phyloP scores from a whole-genome alignment of 1,140 invertebrate species.

The Cotesia typhae region DNA sequence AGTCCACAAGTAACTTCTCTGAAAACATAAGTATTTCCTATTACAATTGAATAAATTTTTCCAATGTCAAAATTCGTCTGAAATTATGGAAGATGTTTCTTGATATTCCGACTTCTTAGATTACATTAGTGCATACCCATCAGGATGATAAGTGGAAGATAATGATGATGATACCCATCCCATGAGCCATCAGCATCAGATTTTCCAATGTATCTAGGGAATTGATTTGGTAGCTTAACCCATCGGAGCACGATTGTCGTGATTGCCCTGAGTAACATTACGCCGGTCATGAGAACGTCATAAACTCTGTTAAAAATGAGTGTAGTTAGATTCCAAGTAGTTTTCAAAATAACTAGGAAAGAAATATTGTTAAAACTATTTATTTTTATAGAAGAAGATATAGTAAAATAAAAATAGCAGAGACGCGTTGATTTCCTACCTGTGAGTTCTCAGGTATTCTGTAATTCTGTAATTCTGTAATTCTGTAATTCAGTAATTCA shows the following conservation, averaged over 20 bases:
- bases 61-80: too few species aligned
- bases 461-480: too few species aligned
- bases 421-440: conserved; percentile 22
- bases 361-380: not conserved
- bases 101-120: too few species aligned
- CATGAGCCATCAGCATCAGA: not conserved
- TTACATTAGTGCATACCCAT: not conserved
- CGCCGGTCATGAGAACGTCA: conserved; percentile 24
- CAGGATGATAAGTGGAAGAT: conserved; percentile 1
- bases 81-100: too few species aligned
- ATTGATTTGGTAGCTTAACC: conserved; percentile 10
- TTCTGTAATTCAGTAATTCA: too few species aligned
- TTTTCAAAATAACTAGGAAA: not conserved
- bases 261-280: conserved; percentile 32
- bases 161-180: not conserved
- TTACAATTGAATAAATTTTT: too few species aligned
- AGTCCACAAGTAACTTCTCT: too few species aligned
- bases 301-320: too few species aligned
- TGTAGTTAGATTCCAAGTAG: not conserved
- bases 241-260: conserved; percentile 21
- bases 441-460: not conserved
- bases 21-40: too few species aligned
- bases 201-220: conserved; percentile 13
- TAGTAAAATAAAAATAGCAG: conserved; percentile 8
- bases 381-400: conserved; percentile 2